Base-by-base conservation (phyloP, 2,113 vertebrate genomes). In the Helogale parvula region DNA sequence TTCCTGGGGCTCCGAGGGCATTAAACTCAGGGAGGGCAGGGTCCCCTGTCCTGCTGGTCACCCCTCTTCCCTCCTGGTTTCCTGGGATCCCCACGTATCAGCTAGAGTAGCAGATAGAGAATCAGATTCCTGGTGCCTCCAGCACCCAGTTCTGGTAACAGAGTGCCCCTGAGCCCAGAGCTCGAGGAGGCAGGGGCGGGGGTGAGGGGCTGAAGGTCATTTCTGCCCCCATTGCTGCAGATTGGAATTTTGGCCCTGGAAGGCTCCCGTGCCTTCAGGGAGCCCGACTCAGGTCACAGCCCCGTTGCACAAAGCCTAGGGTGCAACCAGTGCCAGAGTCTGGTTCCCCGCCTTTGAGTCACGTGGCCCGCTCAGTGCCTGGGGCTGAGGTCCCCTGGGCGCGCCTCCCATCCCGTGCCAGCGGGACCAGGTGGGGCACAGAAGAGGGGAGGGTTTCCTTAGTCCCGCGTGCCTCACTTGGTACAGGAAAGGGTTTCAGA, bases 81-180 rank as follows among this genome's bases (percentile, higher is more conserved):
- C 60, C 81, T 25, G 15, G 65, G 38, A 23, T 81, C 57, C 45
- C 52, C 0, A 3, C 71, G 10, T 17, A 2, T 50, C 52, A 33
- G 60, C 10, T n/a, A 2, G 13, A 15, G 33, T 5, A 29, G 38
- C n/a, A 29, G 52, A 21, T 31, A 2, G 25, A 35, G 25, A 23
- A 1, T 33, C 33, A 0, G 0, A 76, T 12, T 66, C 25, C 33
- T 0, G 3, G 0, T 11, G 50, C 6, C 14, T 65, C 23, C 1
- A 4, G 10, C 0, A 7, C 47, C 31, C 38, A 1, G 0, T 8
- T n/a, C 60, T 17, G 3, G 35, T 10, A 13, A 60, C 38, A 74
- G 27, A n/a, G 66, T 47, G 7, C n/a, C 6, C 27, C 13, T 4
- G 19, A 57, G 16, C 89, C 1, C 12, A 17, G 21, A 23, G 11